phyloP scores from a whole-genome alignment of 2,113 vertebrate genomes.

The Pedionomus torquatus region DNA sequence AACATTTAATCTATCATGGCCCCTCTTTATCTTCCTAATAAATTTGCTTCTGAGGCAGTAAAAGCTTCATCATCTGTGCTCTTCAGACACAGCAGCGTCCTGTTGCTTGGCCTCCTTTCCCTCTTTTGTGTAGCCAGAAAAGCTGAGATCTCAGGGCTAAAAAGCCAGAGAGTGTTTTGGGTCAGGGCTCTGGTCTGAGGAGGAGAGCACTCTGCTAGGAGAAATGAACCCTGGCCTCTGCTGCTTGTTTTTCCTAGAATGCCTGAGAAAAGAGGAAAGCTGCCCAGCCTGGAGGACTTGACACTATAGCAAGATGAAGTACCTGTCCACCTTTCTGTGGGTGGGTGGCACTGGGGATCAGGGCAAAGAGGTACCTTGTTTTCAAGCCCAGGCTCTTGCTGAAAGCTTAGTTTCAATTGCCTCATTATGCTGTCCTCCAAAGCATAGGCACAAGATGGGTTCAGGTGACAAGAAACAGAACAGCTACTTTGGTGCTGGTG shows the following conservation, averaged over 20 bases:
- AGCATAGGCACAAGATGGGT: background rate
- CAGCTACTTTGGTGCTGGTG: background rate
- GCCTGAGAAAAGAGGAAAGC: background rate
- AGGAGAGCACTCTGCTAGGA: background rate
- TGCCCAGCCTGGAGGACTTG: background rate
- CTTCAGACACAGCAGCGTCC: background rate
- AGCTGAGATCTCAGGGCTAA: background rate
- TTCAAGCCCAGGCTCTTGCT: background rate
- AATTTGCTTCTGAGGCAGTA: conserved; percentile 35
- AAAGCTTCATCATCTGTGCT: background rate
- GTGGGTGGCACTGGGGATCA: background rate
- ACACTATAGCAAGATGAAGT: background rate
- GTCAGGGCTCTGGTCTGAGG: background rate
- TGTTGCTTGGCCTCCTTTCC: background rate
- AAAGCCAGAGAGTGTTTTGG: background rate
- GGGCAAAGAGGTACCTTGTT: background rate
- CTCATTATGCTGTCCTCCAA: background rate
- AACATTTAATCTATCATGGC: conserved; percentile 31
- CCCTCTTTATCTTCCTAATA: conserved; percentile 55
- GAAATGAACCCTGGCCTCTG: background rate
- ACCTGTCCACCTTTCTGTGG: background rate
- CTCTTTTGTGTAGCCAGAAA: background rate
- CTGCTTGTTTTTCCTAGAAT: background rate
- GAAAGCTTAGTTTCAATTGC: background rate
- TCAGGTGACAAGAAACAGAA: background rate